Conservation (phyloP, 2,113 vertebrate species). For the Cyprinodon variegatus region DNA sequence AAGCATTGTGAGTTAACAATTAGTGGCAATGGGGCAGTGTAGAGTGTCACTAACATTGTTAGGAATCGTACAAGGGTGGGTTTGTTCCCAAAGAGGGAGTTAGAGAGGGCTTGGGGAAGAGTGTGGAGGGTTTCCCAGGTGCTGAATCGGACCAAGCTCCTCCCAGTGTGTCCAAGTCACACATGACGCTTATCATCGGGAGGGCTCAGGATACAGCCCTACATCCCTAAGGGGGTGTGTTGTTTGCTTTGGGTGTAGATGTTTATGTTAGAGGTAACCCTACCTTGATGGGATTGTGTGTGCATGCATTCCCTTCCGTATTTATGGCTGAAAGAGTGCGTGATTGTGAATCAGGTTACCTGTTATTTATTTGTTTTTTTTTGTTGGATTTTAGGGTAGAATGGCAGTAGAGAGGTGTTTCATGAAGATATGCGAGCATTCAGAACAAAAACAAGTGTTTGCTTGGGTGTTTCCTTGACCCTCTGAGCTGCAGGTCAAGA, state of each 20-base stretch:
- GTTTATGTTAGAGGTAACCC: slow-evolving; percentile 70
- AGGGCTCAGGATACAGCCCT: slow-evolving; percentile 59
- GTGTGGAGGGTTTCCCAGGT: slow-evolving; percentile 69
- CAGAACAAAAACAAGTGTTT: slow-evolving; percentile 30
- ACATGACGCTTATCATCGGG: slow-evolving; percentile 59
- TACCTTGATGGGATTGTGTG: slow-evolving; percentile 67
- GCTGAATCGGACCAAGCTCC: slow-evolving; percentile 63
- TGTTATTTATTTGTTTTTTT: slow-evolving; percentile 21
- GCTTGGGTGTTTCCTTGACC: slow-evolving; percentile 41
- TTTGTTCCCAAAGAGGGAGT: slow-evolving; percentile 78
- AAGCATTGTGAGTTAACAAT: slow-evolving; percentile 84
- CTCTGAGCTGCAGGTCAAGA: slow-evolving; percentile 36
- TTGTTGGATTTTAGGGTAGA: slow-evolving; percentile 3
- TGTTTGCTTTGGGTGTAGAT: slow-evolving; percentile 61
- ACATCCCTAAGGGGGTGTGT: slow-evolving; percentile 55
- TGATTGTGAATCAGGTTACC: slow-evolving; percentile 48
- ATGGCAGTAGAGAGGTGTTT: slow-evolving; percentile 27
- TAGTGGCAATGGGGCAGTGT: slow-evolving; percentile 80
- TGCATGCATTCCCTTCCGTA: slow-evolving; percentile 37
- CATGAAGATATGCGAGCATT: slow-evolving; percentile 28
- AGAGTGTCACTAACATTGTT: slow-evolving; percentile 84
- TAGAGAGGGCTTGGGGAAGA: slow-evolving; percentile 56
- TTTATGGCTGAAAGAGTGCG: slow-evolving; percentile 39
- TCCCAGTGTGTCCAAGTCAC: slow-evolving; percentile 61
- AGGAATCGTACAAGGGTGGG: slow-evolving; percentile 75